Evolutionary conservation across 1,140 invertebrate species (phyloP), one percentile per base, ranked within the genome.

Genomic region (Caenorhabditis remanei): DNA sequence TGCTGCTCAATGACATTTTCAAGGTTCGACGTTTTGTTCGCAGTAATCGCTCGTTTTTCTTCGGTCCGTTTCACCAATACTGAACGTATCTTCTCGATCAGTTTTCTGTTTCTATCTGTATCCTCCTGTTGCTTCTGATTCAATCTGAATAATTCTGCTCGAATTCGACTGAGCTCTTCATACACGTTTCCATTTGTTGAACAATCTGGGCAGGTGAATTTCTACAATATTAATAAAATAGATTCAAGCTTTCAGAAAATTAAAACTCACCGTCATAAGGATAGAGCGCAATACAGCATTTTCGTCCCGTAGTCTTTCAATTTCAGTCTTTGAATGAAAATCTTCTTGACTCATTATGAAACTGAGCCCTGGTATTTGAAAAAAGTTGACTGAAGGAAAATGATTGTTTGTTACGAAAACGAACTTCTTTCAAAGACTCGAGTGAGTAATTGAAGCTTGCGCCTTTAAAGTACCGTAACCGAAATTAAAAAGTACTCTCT

Each of bases 401-500:
- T 53, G 0, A 1, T 53, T 53, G 16, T 53, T 53, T 9, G 50
- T 13, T 13, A 53, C 16, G 50, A 53, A 53, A 53, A 16, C 16
- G 4, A 53, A 16, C 1, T 53, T 53, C 32, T 32, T 32, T 32
- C 32, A 32, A 32, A 32, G 32, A 32, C 32, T 32, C 32, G 32
- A 32, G 2, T 32, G 32, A 32, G 2, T 32, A 32, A 32, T 14
- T 50, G 16, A 5, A 53, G 50, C 4, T 9, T 61, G 56, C 56
- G 56, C 56, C 56, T 61, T 61, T 61, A 21, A 61, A 21, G 56
- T 61, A 61, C 56, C 21, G 56, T 61, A 61, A 21, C 19, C 56
- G 8, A 61, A 61, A 21, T 32, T 32, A 32, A 32, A 32, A 2
- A 1, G 2, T 32, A 32, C 32, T 32, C 32, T 32, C 32, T 32